Percentiles rank a stretch among this genome's conserved stretches.
Conservation (phyloP, 2,113 vertebrate genomes). For the Glareola pratincola region DNA sequence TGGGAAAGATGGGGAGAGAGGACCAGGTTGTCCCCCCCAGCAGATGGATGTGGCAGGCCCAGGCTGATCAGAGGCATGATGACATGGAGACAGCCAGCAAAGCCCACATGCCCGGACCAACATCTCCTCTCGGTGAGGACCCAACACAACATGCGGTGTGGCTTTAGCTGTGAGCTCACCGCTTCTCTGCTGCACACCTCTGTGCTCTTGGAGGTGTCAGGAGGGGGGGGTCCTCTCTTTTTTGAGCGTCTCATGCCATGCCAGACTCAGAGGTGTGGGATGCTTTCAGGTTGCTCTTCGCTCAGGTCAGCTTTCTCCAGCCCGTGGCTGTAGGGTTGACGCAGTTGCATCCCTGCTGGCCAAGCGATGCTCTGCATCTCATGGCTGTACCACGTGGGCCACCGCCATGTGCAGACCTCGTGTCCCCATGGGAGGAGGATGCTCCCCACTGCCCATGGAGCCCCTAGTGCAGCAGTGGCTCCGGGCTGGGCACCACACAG, state of each 20-base stretch:
- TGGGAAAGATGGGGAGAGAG: not conserved
- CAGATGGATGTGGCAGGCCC: not conserved
- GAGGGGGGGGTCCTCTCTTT: not conserved
- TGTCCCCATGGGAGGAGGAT: not conserved
- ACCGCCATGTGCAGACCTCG: fast-evolving
- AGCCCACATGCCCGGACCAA: fast-evolving
- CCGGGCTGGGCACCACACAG: not conserved
- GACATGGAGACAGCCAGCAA: not conserved
- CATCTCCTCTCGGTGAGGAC: not conserved
- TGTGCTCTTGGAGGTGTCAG: fast-evolving
- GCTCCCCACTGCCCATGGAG: fast-evolving
- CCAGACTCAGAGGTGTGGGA: fast-evolving
- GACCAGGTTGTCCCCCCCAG: not conserved
- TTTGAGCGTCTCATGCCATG: fast-evolving
- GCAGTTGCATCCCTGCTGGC: not conserved
- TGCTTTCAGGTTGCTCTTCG: fast-evolving
- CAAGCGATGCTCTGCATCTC: not conserved
- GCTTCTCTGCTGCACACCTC: not conserved
- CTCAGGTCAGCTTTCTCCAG: not conserved
- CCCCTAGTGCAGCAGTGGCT: not conserved
- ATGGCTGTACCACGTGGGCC: fast-evolving
- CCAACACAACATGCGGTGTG: fast-evolving
- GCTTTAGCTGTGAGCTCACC: not conserved
- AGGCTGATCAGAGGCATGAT: not conserved
- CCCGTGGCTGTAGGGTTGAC: fast-evolving